Conservation (phyloP, 2,113 vertebrate species). For the Solea senegalensis region DNA sequence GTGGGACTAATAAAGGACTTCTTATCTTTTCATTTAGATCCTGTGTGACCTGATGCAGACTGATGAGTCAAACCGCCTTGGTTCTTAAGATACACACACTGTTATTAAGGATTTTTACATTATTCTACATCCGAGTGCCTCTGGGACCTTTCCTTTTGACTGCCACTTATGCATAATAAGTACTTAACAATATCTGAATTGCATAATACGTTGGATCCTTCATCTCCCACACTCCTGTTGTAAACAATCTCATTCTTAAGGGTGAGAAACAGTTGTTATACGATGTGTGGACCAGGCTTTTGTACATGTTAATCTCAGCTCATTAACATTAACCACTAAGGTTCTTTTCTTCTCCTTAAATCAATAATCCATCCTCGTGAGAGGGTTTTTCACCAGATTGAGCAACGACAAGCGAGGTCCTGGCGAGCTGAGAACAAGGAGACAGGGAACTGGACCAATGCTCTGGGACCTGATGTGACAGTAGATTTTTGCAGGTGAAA, state of each 20-base stretch:
- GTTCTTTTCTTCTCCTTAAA: slow-evolving; percentile 53
- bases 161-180: no score
- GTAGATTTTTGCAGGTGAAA: background rate
- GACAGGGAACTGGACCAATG: slow-evolving; percentile 23
- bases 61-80: no score
- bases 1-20: no score
- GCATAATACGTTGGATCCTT: background rate
- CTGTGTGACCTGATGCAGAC: no score
- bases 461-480: slow-evolving; percentile 24
- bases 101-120: no score
- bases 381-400: slow-evolving; percentile 59
- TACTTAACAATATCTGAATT: background rate
- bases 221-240: background rate
- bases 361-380: slow-evolving; percentile 67
- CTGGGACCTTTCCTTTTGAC: no score
- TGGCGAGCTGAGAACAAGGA: slow-evolving; percentile 15
- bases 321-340: slow-evolving; percentile 57
- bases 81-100: no score
- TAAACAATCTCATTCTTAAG: slow-evolving; percentile 19
- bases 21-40: no score
- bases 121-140: no score
- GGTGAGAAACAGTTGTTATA: slow-evolving; percentile 11
- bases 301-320: slow-evolving; percentile 57
- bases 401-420: slow-evolving; percentile 24
- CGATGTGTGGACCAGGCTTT: slow-evolving; percentile 13